Conservation (phyloP, 1,140 invertebrate genomes). For the Apis florea region DNA sequence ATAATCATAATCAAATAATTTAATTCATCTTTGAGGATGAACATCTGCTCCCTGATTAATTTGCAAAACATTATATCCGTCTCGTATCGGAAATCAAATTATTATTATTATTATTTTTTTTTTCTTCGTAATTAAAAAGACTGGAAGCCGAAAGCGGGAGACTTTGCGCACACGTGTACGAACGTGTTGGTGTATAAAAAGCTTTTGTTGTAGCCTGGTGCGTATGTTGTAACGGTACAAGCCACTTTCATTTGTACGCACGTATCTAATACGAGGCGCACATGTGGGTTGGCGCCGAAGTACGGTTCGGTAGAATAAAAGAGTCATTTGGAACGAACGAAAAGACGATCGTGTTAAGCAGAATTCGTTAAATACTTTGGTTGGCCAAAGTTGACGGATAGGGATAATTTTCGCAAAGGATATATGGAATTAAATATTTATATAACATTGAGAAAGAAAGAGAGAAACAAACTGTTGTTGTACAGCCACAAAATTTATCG, state of each 20-base stretch:
- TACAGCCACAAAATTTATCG: too few species aligned
- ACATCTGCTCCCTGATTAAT: not conserved
- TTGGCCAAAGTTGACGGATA: not conserved
- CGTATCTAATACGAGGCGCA: slow-evolving; percentile 63
- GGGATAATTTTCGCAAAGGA: not conserved
- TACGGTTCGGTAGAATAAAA: slow-evolving; percentile 43
- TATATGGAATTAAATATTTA: not conserved
- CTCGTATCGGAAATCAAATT: too few species aligned
- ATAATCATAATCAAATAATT: not conserved
- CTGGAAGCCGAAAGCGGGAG: slow-evolving; percentile 33
- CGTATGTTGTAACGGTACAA: slow-evolving; percentile 63
- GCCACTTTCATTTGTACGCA: slow-evolving; percentile 68
- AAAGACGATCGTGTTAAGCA: not conserved
- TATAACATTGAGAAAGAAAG: too few species aligned
- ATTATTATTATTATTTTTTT: not conserved
- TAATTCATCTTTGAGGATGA: not conserved
- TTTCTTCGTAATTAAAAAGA: not conserved
- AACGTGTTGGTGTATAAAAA: slow-evolving; percentile 35
- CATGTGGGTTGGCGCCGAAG: slow-evolving; percentile 63
- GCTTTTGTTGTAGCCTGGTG: slow-evolving; percentile 53
- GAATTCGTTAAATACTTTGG: not conserved
- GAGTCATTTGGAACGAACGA: slow-evolving; percentile 3
- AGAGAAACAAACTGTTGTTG: too few species aligned
- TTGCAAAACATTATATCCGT: too few species aligned
- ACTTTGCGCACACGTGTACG: slow-evolving; percentile 5